Base-by-base conservation (phyloP, 2,888 invertebrate species). In the Clitarchus hookeri region DNA sequence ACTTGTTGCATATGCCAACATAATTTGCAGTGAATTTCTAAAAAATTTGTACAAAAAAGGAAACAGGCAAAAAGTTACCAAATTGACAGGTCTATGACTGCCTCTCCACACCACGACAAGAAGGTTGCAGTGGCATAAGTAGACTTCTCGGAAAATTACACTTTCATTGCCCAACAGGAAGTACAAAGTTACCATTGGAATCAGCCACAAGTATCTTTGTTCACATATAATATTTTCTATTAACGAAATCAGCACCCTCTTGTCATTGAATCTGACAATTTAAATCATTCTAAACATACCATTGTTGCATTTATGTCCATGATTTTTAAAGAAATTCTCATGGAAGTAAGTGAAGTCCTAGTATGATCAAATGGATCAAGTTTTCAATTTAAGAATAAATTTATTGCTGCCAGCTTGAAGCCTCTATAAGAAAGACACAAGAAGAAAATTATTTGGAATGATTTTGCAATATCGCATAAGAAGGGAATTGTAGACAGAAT, bases 131-230 rank as follows among this genome's bases (percentile, higher is more conserved):
- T 84, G n/a, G 23, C 16, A 44, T n/a, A 36, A 23, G 25, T 77
- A 83, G n/a, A 54, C 53, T 83, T n/a, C 65, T 65, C 8, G 65
- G 86, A 86, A 36, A 86, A 86, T 65, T 86, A 82, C 77, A 85
- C 85, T 36, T 82, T 83, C 85, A 79, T 82, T 84, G 84, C 84
- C 84, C 84, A 84, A 65, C 44, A 84, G 27, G 84, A 84, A 23
- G 9, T 84, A 48, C 84, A 48, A 65, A 84, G 84, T 48, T 48
- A 27, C 25, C 84, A 84, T 84, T 48, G 84, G 44, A 44, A 48
- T 23, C 85, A 85, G 44, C 78, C 48, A 27, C 85, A 85, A 25
- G 79, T 85, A 23, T 27, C 77, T 48, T 80, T 85, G 77, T 85
- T 85, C 80, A 85, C 85, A 23, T 26, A 4, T 79, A 80, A 44